Evolutionary conservation across 2,113 vertebrate species (phyloP), one percentile per base, ranked within the genome.

Genomic region (Lucifuga dentata): DNA sequence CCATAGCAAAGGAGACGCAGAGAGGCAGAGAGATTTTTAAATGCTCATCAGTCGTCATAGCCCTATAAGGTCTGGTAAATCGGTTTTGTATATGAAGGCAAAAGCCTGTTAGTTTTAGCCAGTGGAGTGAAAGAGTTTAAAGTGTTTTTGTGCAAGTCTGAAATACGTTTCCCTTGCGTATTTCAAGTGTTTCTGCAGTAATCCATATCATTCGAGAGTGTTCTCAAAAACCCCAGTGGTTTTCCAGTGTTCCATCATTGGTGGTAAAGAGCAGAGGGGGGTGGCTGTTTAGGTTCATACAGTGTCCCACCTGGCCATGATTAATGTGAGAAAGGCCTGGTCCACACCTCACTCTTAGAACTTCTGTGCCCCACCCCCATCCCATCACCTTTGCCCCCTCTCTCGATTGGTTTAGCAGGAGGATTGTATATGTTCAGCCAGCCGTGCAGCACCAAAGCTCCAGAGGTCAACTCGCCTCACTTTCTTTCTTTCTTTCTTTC

Each of bases 11-110:
- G 58, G 59, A 76, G 68, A 83, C 66, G 40, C 52, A 40, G 39
- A 70, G 66, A 51, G 46, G 56, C 61, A 61, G 59, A 73, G 36
- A 77, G 81, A 81, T 86, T 75, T 84, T 88, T 85, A 88, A 83
- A 80, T 66, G 73, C 73, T 79, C 76, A 87, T 85, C 72, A 73
- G 68, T 76, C 26, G 29, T 78, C 72, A 73, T 62, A 78, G 69
- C 67, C 36, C 29, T 52, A 38, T 40, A 78, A 71, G 51, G 80
- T 83, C 84, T 77, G 36, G 77, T 78, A 74, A 73, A 83, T 79
- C 50, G 76, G 50, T 41, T 81, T 80, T 86, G 65, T 83, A 74
- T 89, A 86, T 76, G 72, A 19, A 63, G 49, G 56, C 32, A 49
- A 72, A 58, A 60, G 40, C 49, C 43, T 32, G 40, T 8, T 8